Percentiles rank a stretch among this genome's conserved stretches.
These are phyloP conservation scores for Notiomystis cincta DNA, from an alignment of 2,113 vertebrate species.

Conservation along the genomic window DNA sequence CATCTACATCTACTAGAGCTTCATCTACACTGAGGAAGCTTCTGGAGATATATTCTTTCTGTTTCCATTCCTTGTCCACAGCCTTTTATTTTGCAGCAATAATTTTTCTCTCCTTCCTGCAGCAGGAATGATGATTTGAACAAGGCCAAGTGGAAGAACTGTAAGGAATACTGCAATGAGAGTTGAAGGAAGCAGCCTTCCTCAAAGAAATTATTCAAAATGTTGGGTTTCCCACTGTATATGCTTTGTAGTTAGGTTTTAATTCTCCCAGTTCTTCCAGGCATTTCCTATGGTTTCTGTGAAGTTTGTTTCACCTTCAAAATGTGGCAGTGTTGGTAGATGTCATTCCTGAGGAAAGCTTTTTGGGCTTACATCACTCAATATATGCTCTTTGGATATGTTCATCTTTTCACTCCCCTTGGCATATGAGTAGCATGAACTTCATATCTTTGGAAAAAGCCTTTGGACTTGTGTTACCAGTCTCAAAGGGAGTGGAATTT, in stretches of 20 bases:
- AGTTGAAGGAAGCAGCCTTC: neutral
- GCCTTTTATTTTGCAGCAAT: neutral
- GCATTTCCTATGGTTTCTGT: neutral
- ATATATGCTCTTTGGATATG: neutral
- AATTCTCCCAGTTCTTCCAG: neutral
- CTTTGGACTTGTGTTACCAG: neutral
- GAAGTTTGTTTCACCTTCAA: neutral
- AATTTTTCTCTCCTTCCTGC: neutral
- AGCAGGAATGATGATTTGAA: neutral
- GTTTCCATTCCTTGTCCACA: neutral
- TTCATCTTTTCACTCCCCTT: neutral
- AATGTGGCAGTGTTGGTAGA: fast-evolving
- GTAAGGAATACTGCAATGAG: neutral
- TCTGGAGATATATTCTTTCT: neutral
- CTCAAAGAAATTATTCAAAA: neutral
- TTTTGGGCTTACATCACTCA: neutral
- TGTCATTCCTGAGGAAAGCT: neutral
- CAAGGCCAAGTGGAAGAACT: neutral
- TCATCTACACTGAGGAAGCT: neutral
- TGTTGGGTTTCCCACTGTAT: neutral
- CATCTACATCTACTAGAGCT: too few relatives aligned
- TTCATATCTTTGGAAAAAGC: neutral
- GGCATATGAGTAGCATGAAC: too few relatives aligned
- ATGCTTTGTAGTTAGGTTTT: neutral
- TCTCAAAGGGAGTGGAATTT: neutral